Conservation (phyloP, 2,113 vertebrate species). For the Pteronura brasiliensis region DNA sequence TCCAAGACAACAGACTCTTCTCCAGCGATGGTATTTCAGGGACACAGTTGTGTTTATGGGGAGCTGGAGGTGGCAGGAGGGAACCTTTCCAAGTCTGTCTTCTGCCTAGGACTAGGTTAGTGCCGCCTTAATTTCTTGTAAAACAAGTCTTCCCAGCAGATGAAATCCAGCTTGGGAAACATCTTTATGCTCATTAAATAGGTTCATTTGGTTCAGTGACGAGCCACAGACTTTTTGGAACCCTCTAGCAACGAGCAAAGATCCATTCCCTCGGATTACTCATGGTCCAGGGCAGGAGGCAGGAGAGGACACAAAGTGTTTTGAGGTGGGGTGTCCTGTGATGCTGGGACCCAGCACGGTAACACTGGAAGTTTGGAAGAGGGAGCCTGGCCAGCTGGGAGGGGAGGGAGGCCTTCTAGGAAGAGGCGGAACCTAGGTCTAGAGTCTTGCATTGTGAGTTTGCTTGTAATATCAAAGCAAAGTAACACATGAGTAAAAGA, state of each 20-base stretch:
- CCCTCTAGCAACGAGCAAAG: neutral
- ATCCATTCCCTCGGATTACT: neutral
- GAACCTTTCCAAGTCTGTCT: neutral
- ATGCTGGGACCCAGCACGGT: neutral
- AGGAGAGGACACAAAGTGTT: neutral
- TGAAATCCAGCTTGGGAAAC: neutral
- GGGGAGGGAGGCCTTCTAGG: neutral
- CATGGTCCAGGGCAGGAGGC: neutral
- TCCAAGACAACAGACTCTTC: neutral
- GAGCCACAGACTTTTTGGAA: neutral
- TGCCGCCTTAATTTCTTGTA: neutral
- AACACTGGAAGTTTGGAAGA: neutral
- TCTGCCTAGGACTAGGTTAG: neutral
- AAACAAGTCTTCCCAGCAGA: neutral
- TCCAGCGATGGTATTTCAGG: neutral
- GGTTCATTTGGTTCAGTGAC: neutral
- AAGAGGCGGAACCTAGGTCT: neutral
- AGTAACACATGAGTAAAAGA: neutral
- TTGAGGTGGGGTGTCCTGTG: neutral
- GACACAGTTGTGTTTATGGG: neutral
- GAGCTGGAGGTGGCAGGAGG: neutral
- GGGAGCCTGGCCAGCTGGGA: neutral
- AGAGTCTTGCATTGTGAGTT: neutral
- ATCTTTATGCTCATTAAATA: neutral
- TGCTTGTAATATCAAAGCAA: too few relatives aligned